Evolutionary conservation across 2,797 vertebrate genomes (phyloP).

Genomic region (Enteromius unitaeniatus): DNA sequence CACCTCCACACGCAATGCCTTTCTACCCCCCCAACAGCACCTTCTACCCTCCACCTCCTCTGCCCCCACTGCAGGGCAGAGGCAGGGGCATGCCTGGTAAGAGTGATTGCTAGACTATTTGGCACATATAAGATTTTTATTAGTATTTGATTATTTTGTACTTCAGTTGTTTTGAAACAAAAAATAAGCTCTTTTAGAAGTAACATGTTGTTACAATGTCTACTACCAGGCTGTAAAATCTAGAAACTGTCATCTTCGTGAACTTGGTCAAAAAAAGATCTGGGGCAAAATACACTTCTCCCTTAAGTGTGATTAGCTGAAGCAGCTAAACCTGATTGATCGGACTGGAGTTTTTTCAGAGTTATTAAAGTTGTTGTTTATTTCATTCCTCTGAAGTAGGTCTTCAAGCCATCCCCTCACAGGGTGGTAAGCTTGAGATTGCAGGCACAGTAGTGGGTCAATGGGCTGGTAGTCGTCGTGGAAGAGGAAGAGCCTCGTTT

Average conservation of each 20-base stretch:
- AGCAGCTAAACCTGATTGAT: neutral
- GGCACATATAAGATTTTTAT: neutral
- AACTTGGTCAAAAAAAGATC: neutral
- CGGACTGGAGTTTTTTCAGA: neutral
- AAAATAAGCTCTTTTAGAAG: neutral
- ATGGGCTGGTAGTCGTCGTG: slow-evolving; percentile 90
- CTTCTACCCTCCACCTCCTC: slow-evolving; percentile 87
- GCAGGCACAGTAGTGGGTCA: slow-evolving; percentile 95
- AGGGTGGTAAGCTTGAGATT: slow-evolving; percentile 95
- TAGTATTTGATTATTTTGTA: neutral
- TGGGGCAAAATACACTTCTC: neutral
- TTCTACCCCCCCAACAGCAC: slow-evolving; percentile 83
- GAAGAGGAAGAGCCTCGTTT: slow-evolving; percentile 86
- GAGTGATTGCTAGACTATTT: slow-evolving; percentile 47
- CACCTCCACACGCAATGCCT: slow-evolving; percentile 87
- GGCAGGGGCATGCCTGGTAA: slow-evolving; percentile 88
- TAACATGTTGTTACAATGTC: neutral
- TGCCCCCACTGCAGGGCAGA: slow-evolving; percentile 86
- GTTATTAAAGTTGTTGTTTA: slow-evolving; percentile 9
- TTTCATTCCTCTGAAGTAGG: slow-evolving; percentile 67
- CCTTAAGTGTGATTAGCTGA: neutral
- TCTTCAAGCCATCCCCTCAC: slow-evolving; percentile 88
- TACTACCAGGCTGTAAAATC: neutral
- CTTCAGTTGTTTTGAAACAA: neutral
- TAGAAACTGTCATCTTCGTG: neutral